Evolutionary conservation across 1,140 invertebrate species (phyloP), one percentile per base, ranked within the genome.

Genomic region (Venustaconcha ellipsiformis): DNA sequence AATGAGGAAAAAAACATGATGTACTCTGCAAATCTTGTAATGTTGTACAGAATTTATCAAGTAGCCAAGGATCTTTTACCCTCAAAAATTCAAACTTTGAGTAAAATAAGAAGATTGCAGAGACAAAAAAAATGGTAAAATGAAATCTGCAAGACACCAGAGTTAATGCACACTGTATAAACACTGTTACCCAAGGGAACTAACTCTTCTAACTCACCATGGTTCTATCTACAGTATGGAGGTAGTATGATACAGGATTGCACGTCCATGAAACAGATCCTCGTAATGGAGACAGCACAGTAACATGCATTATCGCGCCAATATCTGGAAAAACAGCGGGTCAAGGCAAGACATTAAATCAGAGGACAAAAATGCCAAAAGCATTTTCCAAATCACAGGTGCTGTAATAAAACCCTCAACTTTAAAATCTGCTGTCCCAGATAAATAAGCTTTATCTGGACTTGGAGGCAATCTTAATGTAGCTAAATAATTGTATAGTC

Each of bases 191-290:
- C 56, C 55, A 76, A 71, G 77, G 77, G 67, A 62, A 56, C 62
- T 59, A 74, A 78, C 72, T 74, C 68, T 62, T 66, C 70, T 64
- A 17, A 84, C 83, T 86, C 81, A 88, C 84, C 84, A 87, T 76
- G 56, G 82, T 82, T 75, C 86, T 82, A 84, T 99, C 97, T 87
- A 99, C 98, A 85, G 95, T 94, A 91, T 99, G 97, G 80, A 98
- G 92, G 92, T 97, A 99, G 92, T 99, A 99, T 67, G 96, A 96
- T 76, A 99, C 96, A 71, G 97, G 96, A 89, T 97, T 98, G 72
- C 96, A 96, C 75, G 97, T 99, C 97, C 97, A 99, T 13, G 96
- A 98, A 56, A 99, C 97, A 11, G 96, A 97, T 81, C 96, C 97
- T 83, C 94, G 94, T 67, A 98, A 90, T 13, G 97, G 96, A 76